phyloP scores from a whole-genome alignment of 2,113 vertebrate species.

The Petrocephalus zakoni region DNA sequence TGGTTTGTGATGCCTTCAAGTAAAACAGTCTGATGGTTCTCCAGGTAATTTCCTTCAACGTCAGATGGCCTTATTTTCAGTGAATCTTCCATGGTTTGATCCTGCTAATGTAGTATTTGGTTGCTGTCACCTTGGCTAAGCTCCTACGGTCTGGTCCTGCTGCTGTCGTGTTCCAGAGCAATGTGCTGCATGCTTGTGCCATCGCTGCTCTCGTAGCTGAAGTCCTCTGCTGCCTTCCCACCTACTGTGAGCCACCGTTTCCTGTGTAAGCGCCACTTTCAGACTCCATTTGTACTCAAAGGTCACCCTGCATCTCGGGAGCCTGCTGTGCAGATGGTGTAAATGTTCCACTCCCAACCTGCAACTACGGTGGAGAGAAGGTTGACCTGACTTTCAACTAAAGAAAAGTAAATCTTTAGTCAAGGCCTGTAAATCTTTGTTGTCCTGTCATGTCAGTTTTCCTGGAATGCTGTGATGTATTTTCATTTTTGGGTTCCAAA shows the following conservation, averaged over 20 bases:
- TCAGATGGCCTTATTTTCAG: not conserved
- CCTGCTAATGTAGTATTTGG: not conserved
- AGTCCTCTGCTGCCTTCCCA: not conserved
- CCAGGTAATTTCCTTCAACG: too few relatives aligned
- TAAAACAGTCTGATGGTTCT: too few relatives aligned
- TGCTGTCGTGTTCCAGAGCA: not conserved
- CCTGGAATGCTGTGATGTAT: not conserved
- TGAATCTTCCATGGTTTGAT: not conserved
- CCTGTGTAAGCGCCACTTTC: not conserved
- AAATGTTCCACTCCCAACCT: not conserved
- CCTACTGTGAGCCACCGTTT: not conserved
- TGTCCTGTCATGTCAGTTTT: not conserved
- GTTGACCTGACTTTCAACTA: not conserved
- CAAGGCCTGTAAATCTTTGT: not conserved
- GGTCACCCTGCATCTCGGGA: not conserved
- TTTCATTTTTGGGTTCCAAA: not conserved
- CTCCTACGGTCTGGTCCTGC: not conserved
- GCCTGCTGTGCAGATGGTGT: not conserved
- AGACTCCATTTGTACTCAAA: not conserved
- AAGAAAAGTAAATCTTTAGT: not conserved
- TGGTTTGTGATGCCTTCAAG: too few relatives aligned
- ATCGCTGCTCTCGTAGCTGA: not conserved
- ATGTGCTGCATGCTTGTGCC: not conserved
- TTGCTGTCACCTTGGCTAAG: not conserved
- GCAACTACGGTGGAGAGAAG: not conserved